A percentile compares a stretch with the other conserved stretches of the same genome.
phyloP scores from a whole-genome alignment of 1,140 invertebrate species.

The fruit fly (Drosophila melanogaster) region DNA sequence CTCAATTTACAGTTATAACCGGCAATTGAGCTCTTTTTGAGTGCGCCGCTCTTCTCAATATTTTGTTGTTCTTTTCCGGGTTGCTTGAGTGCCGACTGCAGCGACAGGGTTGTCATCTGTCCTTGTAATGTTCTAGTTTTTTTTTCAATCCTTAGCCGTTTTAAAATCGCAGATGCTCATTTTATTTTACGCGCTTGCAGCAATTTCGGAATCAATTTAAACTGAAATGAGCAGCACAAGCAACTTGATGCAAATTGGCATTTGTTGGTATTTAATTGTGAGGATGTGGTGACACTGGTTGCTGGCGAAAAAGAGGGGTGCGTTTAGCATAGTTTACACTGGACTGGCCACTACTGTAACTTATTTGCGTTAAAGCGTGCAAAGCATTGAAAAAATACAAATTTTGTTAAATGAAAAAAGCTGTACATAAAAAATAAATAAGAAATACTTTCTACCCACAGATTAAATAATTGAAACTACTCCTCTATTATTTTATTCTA shows the following conservation, averaged over 20 bases:
- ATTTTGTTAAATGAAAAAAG: no score
- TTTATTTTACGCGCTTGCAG: neutral
- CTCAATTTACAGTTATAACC: slow-evolving; percentile 1
- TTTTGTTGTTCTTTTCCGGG: neutral
- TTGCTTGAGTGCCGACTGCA: neutral
- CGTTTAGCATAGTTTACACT: neutral
- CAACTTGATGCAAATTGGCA: slow-evolving; percentile 1
- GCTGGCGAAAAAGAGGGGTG: neutral
- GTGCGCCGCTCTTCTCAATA: neutral
- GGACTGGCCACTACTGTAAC: no score
- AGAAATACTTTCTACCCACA: no score
- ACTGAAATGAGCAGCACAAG: neutral
- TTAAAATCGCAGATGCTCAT: neutral
- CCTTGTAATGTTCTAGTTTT: no score
- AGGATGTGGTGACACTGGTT: slow-evolving; percentile 6
- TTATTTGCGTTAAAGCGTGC: no score
- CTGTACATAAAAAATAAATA: no score
- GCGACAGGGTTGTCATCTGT: slow-evolving; percentile 11
- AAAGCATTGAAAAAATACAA: no score
- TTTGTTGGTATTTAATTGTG: neutral
- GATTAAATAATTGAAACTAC: no score
- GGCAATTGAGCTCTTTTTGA: slow-evolving; percentile 2
- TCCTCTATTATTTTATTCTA: no score
- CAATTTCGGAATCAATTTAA: neutral
- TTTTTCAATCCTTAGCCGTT: neutral